Evolutionary conservation across 2,113 vertebrate species (phyloP).

Genomic region (Osmerus eperlanus): DNA sequence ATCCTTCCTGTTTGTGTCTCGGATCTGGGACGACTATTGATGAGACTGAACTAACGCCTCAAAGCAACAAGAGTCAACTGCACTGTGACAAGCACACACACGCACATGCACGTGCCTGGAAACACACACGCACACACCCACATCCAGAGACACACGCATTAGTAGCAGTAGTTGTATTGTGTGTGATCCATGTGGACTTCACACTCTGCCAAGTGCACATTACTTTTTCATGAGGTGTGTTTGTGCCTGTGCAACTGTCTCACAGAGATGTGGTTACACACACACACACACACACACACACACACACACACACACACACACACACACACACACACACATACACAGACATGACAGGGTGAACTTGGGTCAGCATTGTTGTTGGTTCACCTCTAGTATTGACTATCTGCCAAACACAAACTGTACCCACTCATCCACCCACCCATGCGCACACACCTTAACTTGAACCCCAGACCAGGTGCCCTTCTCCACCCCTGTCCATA

Average conservation of each 20-base stretch:
- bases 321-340: no score
- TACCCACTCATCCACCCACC: constrained; percentile 3
- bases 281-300: neutral
- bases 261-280: neutral
- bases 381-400: constrained; percentile 30
- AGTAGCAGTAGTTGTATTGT: no score
- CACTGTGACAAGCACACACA: constrained; percentile 61
- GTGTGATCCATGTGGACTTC: no score
- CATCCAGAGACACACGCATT: neutral
- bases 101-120: no score
- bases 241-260: neutral
- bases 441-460: neutral
- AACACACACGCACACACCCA: no score
- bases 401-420: constrained; percentile 6
- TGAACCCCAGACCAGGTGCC: constrained; percentile 39
- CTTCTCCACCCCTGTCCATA: constrained; percentile 26
- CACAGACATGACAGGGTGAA: constrained; percentile 20
- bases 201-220: constrained; percentile 3
- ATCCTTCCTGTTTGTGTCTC: neutral
- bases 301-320: neutral
- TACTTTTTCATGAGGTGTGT: neutral
- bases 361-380: constrained; percentile 50
- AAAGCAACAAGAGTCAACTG: constrained; percentile 49
- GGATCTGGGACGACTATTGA: neutral
- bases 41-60: constrained; percentile 8